A percentile compares a stretch with the other conserved stretches of the same genome.
Conservation (phyloP, 2,797 vertebrate genomes). For the Acipenser transmontanus region DNA sequence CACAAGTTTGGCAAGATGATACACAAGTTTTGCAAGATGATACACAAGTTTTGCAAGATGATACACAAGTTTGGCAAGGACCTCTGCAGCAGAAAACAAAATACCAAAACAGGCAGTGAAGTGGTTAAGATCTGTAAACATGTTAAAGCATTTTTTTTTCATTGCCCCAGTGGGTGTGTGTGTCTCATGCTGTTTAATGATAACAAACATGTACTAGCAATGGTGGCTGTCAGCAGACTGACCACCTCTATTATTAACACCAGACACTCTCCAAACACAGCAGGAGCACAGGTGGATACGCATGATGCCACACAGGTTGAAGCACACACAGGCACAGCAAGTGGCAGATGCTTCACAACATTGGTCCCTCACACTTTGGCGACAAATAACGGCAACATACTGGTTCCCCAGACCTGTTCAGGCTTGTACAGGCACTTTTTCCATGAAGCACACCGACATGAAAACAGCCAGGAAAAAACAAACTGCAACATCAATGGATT, state of each 20-base stretch:
- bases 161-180: too few relatives aligned
- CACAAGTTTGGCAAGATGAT: too few relatives aligned
- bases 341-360: slow-evolving; percentile 16
- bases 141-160: too few relatives aligned
- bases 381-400: slow-evolving; percentile 19
- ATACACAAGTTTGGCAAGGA: too few relatives aligned
- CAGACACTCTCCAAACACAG: slow-evolving; percentile 31
- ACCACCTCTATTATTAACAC: slow-evolving; percentile 45
- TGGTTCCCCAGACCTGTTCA: neutral
- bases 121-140: too few relatives aligned
- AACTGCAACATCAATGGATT: slow-evolving; percentile 24
- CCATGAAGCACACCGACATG: neutral
- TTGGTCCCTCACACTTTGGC: slow-evolving; percentile 29
- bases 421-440: neutral
- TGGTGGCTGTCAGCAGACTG: slow-evolving; percentile 36
- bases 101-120: too few relatives aligned
- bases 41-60: too few relatives aligned
- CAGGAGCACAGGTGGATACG: slow-evolving; percentile 16
- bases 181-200: slow-evolving; percentile 62
- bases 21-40: too few relatives aligned
- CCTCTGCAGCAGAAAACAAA: too few relatives aligned
- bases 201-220: slow-evolving; percentile 39
- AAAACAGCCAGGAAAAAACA: slow-evolving; percentile 49
- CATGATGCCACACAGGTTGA: slow-evolving; percentile 38
- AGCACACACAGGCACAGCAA: slow-evolving; percentile 13